A percentile compares a stretch with the other conserved stretches of the same genome.
These are phyloP conservation scores for Dermochelys coriacea DNA, from an alignment of 2,797 vertebrate species.

Conservation along the genomic window DNA sequence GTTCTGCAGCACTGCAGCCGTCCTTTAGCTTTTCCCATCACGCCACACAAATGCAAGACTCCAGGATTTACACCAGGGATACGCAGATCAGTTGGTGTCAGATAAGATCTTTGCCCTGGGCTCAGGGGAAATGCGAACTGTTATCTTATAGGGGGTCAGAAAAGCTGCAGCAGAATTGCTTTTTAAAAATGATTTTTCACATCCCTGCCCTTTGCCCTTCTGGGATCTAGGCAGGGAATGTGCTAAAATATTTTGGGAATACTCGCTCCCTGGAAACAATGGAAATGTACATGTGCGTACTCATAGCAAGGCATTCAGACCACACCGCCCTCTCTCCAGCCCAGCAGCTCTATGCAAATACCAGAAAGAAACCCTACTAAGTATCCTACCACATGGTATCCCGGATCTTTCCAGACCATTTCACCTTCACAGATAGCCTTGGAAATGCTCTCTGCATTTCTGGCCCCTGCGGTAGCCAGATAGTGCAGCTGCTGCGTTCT, in stretches of 20 bases:
- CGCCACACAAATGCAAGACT: conserved; percentile 54
- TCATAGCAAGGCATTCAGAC: conserved; percentile 43
- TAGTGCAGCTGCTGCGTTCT: conserved; percentile 35
- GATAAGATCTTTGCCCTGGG: conserved; percentile 24
- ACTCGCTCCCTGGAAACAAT: background rate
- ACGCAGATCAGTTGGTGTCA: conserved; percentile 46
- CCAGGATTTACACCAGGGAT: conserved; percentile 51
- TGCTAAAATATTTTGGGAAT: conserved; percentile 56
- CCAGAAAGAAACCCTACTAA: conserved; percentile 58
- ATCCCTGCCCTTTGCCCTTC: conserved; percentile 43
- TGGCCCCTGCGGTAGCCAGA: conserved; percentile 71
- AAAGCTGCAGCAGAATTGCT: conserved; percentile 1
- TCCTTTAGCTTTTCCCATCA: conserved; percentile 64
- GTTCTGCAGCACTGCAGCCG: conserved; percentile 55
- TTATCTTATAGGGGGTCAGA: conserved; percentile 26
- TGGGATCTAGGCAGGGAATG: background rate
- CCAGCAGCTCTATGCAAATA: conserved; percentile 60
- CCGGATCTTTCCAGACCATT: conserved; percentile 74
- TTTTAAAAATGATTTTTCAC: background rate
- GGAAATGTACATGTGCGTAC: conserved; percentile 70
- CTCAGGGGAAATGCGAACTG: conserved; percentile 49
- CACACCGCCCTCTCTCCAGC: conserved; percentile 49
- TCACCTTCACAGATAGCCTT: conserved; percentile 81
- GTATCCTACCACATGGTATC: conserved; percentile 63
- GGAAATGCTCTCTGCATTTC: conserved; percentile 66